A percentile compares a stretch with the other conserved stretches of the same genome.
Evolutionary conservation across 2,888 invertebrate genomes (phyloP).

Genomic region (Melitaea athalia): DNA sequence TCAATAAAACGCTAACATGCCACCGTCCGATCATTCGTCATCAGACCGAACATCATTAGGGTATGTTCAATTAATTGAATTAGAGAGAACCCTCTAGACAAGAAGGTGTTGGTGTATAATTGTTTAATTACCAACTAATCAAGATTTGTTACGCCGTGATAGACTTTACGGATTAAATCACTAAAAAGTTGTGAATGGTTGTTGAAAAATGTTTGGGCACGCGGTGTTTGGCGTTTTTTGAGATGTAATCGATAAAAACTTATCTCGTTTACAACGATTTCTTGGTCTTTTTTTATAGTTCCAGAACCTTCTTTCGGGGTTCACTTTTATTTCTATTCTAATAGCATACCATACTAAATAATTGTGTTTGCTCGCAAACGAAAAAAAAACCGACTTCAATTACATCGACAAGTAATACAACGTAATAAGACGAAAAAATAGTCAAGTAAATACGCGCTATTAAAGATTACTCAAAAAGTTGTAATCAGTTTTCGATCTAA

Average conservation of each 20-base stretch:
- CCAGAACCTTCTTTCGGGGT: not conserved
- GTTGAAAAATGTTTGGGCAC: conserved; percentile 1
- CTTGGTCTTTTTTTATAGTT: not conserved
- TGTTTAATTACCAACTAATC: conserved; percentile 68
- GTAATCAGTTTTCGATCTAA: too few species aligned
- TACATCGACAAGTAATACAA: too few species aligned
- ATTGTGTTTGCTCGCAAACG: too few species aligned
- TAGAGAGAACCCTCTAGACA: conserved; percentile 14
- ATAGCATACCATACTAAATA: too few species aligned
- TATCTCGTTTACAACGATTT: not conserved
- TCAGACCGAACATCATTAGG: conserved; percentile 28
- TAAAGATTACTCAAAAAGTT: too few species aligned
- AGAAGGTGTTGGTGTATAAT: conserved; percentile 47
- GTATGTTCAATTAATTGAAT: conserved; percentile 45
- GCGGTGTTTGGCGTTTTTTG: not conserved
- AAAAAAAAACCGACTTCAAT: too few species aligned
- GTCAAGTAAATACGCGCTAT: too few species aligned
- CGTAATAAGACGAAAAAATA: too few species aligned
- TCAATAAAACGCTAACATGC: conserved; percentile 28
- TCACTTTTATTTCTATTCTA: not conserved
- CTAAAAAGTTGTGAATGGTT: not conserved
- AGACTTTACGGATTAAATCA: conserved; percentile 25
- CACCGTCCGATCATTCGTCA: conserved; percentile 24
- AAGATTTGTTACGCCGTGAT: conserved; percentile 55
- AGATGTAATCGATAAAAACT: conserved; percentile 2